phyloP scores from a whole-genome alignment of 2,888 invertebrate species.

The Lasioglossum pauxillum region DNA sequence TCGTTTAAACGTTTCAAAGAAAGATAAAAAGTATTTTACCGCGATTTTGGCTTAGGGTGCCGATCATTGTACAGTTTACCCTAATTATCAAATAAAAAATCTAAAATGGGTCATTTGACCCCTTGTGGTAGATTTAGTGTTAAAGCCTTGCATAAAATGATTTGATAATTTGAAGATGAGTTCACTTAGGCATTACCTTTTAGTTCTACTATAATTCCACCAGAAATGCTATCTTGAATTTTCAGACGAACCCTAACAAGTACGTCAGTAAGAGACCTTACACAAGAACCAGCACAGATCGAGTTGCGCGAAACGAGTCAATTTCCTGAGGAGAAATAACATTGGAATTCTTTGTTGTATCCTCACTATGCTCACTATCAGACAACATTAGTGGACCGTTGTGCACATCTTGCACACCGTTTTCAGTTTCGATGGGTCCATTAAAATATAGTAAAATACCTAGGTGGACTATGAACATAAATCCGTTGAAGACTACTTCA shows the following conservation, averaged over 20 bases:
- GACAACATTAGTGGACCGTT: neutral
- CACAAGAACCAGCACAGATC: constrained; percentile 2
- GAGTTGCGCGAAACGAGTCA: neutral
- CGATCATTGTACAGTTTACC: too few relatives aligned
- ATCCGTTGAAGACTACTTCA: neutral
- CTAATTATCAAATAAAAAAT: too few relatives aligned
- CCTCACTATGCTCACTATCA: neutral
- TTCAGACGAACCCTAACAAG: constrained; percentile 12
- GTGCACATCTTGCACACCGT: neutral
- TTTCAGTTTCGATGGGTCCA: neutral
- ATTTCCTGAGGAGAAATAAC: constrained; percentile 2
- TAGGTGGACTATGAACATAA: neutral
- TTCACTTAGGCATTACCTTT: neutral
- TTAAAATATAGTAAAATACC: neutral
- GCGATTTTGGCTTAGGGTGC: too few relatives aligned
- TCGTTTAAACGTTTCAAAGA: too few relatives aligned
- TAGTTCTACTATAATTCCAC: too few relatives aligned
- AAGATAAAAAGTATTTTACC: too few relatives aligned
- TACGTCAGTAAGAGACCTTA: neutral
- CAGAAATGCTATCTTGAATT: neutral
- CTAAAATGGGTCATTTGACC: too few relatives aligned
- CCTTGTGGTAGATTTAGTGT: too few relatives aligned
- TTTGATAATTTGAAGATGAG: neutral
- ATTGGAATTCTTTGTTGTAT: neutral
- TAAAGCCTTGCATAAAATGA: neutral